Percentiles rank a stretch among this genome's conserved stretches.
These are phyloP conservation scores for Gerosis bhagava DNA, from an alignment of 2,888 invertebrate genomes.

Conservation along the genomic window DNA sequence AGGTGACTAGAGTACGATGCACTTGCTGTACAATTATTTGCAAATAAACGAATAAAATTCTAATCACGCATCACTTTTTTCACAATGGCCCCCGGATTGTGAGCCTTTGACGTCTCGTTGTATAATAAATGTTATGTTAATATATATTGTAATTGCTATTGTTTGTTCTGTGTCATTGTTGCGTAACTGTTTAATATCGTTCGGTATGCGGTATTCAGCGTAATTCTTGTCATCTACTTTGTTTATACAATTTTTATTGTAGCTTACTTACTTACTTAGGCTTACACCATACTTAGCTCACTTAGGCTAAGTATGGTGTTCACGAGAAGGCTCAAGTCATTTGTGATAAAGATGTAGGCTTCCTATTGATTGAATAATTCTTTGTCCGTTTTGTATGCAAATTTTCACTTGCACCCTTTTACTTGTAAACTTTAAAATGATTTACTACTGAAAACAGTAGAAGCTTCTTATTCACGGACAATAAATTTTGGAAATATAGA, in stretches of 20 bases:
- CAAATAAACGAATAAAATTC: slow-evolving; percentile 60
- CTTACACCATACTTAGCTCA: too few relatives aligned
- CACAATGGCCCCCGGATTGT: slow-evolving; percentile 51
- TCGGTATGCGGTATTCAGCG: slow-evolving; percentile 33
- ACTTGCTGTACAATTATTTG: slow-evolving; percentile 62
- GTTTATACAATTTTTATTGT: background rate
- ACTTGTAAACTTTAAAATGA: too few relatives aligned
- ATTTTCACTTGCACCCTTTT: slow-evolving; percentile 7
- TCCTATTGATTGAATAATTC: too few relatives aligned
- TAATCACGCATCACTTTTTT: slow-evolving; percentile 50
- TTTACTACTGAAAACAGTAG: too few relatives aligned
- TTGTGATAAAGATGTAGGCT: too few relatives aligned
- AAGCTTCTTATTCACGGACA: too few relatives aligned
- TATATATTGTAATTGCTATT: slow-evolving; percentile 53
- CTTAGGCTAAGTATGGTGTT: too few relatives aligned
- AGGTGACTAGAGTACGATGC: slow-evolving; percentile 73
- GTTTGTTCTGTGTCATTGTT: slow-evolving; percentile 52
- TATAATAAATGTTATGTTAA: slow-evolving; percentile 62
- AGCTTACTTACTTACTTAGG: too few relatives aligned
- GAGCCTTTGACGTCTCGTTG: slow-evolving; percentile 45
- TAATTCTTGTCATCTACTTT: slow-evolving; percentile 34
- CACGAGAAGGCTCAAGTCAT: too few relatives aligned
- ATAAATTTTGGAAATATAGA: too few relatives aligned
- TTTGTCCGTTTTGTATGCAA: too few relatives aligned
- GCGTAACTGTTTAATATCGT: slow-evolving; percentile 48